Conservation (phyloP, 2,113 vertebrate species). For the Dicaeum eximium region DNA sequence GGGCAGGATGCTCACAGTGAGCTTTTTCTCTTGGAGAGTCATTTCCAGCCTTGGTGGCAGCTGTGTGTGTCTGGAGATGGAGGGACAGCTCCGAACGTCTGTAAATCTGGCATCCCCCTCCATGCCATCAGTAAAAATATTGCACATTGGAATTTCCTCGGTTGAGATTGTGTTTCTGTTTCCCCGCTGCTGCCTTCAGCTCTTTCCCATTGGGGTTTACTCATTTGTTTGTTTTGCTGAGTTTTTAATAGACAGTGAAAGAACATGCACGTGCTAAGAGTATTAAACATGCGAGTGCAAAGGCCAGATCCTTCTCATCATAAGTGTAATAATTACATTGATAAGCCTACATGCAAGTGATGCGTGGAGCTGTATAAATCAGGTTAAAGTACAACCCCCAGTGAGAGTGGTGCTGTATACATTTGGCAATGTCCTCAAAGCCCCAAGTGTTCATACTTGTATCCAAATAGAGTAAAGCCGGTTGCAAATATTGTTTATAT, state of each 20-base stretch:
- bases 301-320: conserved; percentile 31
- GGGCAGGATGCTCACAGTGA: not conserved
- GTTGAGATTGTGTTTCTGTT: not conserved
- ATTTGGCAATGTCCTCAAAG: conserved; percentile 21
- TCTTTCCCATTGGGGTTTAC: not conserved
- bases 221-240: not conserved
- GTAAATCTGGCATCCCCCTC: not conserved
- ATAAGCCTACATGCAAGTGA: not conserved
- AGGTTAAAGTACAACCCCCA: conserved; percentile 54
- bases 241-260: not conserved
- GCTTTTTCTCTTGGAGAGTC: not conserved
- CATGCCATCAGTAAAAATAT: not conserved
- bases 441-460: conserved; percentile 22
- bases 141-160: not conserved
- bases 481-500: conserved; percentile 66
- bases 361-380: conserved; percentile 24
- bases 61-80: not conserved
- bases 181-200: not conserved
- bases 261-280: conserved; percentile 9
- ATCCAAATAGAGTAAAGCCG: conserved; percentile 53
- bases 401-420: conserved; percentile 58
- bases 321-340: not conserved
- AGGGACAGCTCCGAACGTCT: not conserved
- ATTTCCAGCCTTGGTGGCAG: not conserved
- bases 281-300: conserved; percentile 29